phyloP scores from a whole-genome alignment of 2,888 invertebrate genomes.

The Crocallis elinguaria region DNA sequence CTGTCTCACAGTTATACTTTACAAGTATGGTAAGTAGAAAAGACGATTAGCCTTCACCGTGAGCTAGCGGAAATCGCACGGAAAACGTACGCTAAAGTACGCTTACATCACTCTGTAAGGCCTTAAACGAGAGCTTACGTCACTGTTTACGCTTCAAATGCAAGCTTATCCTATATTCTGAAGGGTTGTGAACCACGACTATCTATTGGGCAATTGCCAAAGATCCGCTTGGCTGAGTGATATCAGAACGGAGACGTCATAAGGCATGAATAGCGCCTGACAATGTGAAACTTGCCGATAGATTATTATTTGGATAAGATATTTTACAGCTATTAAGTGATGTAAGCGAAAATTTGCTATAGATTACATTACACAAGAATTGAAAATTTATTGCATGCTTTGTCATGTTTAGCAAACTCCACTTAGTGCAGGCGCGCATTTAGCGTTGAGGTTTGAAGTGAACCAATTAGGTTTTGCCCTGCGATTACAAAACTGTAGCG shows the following conservation, averaged over 20 bases:
- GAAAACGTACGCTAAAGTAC: background rate
- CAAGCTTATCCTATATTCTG: conserved; percentile 3
- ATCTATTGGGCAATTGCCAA: conserved; percentile 16
- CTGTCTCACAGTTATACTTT: background rate
- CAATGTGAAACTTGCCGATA: background rate
- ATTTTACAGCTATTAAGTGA: too few relatives aligned
- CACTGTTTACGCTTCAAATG: background rate
- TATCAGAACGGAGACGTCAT: conserved; percentile 3
- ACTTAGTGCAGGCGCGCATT: too few relatives aligned
- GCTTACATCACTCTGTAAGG: background rate
- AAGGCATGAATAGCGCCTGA: background rate
- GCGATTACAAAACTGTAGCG: too few relatives aligned
- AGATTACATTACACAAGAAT: too few relatives aligned
- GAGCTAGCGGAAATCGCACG: conserved; percentile 5
- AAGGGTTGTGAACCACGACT: background rate
- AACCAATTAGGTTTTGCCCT: too few relatives aligned
- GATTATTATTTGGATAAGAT: background rate
- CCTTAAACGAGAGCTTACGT: background rate
- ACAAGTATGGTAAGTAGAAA: background rate
- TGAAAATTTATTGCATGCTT: too few relatives aligned
- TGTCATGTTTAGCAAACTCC: too few relatives aligned
- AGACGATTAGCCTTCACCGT: conserved; percentile 4
- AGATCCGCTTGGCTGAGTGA: conserved; percentile 4
- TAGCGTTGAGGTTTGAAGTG: too few relatives aligned
- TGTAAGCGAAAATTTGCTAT: too few relatives aligned